Base-by-base conservation (phyloP, 2,113 vertebrate species). In the Malurus cyaneus region DNA sequence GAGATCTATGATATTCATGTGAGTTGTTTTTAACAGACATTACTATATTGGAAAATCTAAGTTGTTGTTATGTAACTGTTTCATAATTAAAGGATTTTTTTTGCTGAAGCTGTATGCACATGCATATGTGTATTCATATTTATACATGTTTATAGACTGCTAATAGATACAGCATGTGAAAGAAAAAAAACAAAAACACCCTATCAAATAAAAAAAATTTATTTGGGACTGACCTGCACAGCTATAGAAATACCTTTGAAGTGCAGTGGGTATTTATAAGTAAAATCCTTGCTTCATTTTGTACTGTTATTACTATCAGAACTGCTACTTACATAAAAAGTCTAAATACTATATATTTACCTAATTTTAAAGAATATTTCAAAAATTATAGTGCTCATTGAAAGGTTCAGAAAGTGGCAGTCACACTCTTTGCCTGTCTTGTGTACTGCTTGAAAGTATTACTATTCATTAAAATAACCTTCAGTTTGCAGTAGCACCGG, bases 401-500 rank as follows among this genome's bases (percentile, higher is more conserved):
- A 72, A 67, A 79, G 47, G 18, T 29, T 93, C 16, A 71, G 89
- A 77, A 95, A 80, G 94, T 49, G 92, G 89, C 96, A 96, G 96
- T 97, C 97, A 34, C 98, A 97, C 96, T 96, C 97, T 91, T 98
- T 96, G 96, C 98, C 97, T 98, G 95, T 97, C 98, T 97, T 95
- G 95, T 97, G 91, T 95, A 92, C 92, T 98, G 97, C 98, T 96
- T 96, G 93, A 86, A 97, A 98, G 96, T 98, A 98, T 99, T 98
- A 98, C 97, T 98, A 97, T 99, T 99, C 98, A 98, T 99, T 99
- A 99, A 98, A 99, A 98, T 99, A 99, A 98, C 99, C 98, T 99
- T 99, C 98, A 98, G 96, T 99, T 98, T 98, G 93, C 98, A 98
- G 98, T 98, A 98, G 98, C 97, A 97, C 96, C 97, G 95, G 97